Conservation (phyloP, 2,113 vertebrate species). For the Eptesicus fuscus region DNA sequence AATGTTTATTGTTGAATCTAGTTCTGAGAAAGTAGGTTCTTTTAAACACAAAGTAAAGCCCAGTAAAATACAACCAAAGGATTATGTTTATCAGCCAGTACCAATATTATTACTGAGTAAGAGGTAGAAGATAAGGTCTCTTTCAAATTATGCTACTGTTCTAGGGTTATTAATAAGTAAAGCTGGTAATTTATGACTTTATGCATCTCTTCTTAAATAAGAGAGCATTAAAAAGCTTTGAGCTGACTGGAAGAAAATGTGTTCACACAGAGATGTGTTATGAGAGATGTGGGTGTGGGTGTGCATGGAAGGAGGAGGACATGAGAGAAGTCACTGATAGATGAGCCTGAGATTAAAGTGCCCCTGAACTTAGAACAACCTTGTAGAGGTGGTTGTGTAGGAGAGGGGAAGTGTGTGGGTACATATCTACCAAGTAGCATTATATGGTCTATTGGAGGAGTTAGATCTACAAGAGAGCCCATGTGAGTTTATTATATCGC, state of each 20-base stretch:
- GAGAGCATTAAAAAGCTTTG: background rate
- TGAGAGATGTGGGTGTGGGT: background rate
- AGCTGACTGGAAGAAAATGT: background rate
- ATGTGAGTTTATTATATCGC: background rate
- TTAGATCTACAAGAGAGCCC: background rate
- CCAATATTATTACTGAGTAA: background rate
- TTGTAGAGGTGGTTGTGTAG: background rate
- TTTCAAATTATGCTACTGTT: background rate
- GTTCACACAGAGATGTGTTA: background rate
- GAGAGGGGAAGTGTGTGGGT: background rate
- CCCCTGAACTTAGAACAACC: background rate
- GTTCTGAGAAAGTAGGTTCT: conserved; percentile 1
- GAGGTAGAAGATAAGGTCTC: background rate
- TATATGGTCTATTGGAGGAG: background rate
- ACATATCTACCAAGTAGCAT: background rate
- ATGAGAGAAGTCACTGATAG: background rate
- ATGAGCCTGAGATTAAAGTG: background rate
- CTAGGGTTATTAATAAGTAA: background rate
- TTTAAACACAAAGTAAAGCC: background rate
- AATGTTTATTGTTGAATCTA: background rate
- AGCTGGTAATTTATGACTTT: background rate
- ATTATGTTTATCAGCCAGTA: background rate
- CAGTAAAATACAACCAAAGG: background rate
- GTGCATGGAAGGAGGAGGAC: background rate
- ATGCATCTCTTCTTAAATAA: background rate